A percentile compares a stretch with the other conserved stretches of the same genome.
Evolutionary conservation across 2,113 vertebrate species (phyloP).

Genomic region (Tychaedon coryphoeus): DNA sequence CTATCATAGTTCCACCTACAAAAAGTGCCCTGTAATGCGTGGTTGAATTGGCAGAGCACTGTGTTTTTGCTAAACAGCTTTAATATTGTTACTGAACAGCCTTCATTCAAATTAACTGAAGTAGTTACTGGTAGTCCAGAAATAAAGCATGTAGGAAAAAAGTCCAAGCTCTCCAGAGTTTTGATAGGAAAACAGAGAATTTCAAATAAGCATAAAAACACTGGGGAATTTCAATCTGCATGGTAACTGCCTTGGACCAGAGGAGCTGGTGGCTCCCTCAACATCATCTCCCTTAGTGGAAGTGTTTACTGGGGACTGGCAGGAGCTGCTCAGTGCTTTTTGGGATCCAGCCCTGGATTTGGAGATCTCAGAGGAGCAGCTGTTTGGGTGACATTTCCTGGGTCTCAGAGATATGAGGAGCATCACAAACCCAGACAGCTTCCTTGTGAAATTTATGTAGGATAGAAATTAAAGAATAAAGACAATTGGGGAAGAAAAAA

Average conservation of each 20-base stretch:
- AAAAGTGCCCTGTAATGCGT: not conserved
- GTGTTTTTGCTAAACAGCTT: not conserved
- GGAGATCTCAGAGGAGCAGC: not conserved
- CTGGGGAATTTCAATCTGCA: not conserved
- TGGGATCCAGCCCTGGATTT: not conserved
- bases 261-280: not conserved
- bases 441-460: not conserved
- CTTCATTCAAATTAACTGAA: not conserved
- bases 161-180: not conserved
- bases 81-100: not conserved
- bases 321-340: not conserved
- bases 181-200: not conserved
- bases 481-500: not conserved
- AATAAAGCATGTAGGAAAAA: not conserved
- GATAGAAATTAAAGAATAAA: not conserved
- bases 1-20: not conserved
- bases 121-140: not conserved
- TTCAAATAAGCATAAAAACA: not conserved
- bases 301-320: not conserved
- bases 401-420: not conserved
- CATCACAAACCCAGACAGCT: not conserved
- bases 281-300: not conserved
- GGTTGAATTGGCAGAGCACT: not conserved
- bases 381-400: not conserved
- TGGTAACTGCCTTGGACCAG: not conserved